Evolutionary conservation across 2,888 invertebrate species (phyloP), one percentile per base, ranked within the genome.

Genomic region (Achlya flavicornis): DNA sequence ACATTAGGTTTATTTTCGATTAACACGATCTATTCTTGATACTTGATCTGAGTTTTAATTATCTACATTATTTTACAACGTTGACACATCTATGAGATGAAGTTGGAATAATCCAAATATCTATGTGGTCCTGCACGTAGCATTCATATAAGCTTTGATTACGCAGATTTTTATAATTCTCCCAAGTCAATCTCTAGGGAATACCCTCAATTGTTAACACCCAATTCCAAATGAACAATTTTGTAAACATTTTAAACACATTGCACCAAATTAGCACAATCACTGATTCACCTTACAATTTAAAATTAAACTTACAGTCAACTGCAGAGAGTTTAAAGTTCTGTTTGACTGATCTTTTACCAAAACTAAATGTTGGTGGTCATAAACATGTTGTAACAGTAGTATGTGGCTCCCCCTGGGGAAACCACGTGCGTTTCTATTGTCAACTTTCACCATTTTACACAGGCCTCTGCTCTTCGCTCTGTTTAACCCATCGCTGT

Each of bases 341-440:
- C 63, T 63, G 62, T 65, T 59, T 43, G 61, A 64, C 12, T 61
- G 62, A 63, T 64, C 7, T 16, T 8, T 48, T 63, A 8, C 38
- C 10, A 10, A 69, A 61, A 67, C 68, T 73, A 71, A 70, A 69
- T 75, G 77, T 81, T 73, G 66, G 76, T 75, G 74, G 68, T 71
- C 61, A 76, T 79, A 82, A 80, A 78, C 72, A 66, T 70, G 75
- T 79, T 77, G 73, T 74, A 53, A 19, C 19, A 19, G 53, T 68
- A 72, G 71, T 65, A 72, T 70, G 66, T 64, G 70, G 70, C 68
- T 72, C 76, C 81, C 80, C 79, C 75, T 73, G 73, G 81, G 78
- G 80, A 85, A 84, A 80, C 76, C 87, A 87, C 85, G 83, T 86
- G 86, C 72, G 71, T 75, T 72, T 73, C 76, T 67, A 81, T 84